These are phyloP conservation scores for Rhabdomys dilectus DNA, from an alignment of 2,113 vertebrate species.

Conservation along the genomic window DNA sequence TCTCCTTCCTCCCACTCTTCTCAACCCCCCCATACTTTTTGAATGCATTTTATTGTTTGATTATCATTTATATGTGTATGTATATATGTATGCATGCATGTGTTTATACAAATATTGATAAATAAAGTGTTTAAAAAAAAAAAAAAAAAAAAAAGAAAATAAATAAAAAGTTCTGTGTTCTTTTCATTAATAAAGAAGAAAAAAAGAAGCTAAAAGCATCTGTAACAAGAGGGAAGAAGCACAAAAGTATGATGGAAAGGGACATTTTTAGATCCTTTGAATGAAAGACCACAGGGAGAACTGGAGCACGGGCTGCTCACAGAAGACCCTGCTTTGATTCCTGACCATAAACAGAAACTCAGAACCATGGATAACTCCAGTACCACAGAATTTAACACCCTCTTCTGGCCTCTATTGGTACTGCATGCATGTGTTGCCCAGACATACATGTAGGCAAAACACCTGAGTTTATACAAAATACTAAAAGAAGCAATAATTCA, in stretches of 20 bases:
- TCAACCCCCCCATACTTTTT: too few relatives aligned
- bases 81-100: too few relatives aligned
- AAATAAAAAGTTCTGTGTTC: background rate
- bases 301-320: background rate
- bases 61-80: too few relatives aligned
- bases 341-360: background rate
- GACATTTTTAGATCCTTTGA: slow-evolving; percentile 10
- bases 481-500: background rate
- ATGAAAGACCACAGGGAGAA: background rate
- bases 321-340: background rate
- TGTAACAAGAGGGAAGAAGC: background rate
- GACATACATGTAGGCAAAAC: background rate
- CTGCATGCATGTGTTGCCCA: background rate
- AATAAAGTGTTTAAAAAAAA: too few relatives aligned
- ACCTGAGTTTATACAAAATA: background rate
- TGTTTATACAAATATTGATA: too few relatives aligned
- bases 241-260: background rate
- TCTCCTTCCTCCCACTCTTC: too few relatives aligned
- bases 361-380: background rate
- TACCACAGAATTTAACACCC: background rate
- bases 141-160: too few relatives aligned
- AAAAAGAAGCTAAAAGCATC: background rate
- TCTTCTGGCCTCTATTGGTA: background rate
- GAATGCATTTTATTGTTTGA: too few relatives aligned
- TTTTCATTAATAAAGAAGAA: background rate